phyloP scores from a whole-genome alignment of 2,113 vertebrate species.

The Tragulus kanchil region DNA sequence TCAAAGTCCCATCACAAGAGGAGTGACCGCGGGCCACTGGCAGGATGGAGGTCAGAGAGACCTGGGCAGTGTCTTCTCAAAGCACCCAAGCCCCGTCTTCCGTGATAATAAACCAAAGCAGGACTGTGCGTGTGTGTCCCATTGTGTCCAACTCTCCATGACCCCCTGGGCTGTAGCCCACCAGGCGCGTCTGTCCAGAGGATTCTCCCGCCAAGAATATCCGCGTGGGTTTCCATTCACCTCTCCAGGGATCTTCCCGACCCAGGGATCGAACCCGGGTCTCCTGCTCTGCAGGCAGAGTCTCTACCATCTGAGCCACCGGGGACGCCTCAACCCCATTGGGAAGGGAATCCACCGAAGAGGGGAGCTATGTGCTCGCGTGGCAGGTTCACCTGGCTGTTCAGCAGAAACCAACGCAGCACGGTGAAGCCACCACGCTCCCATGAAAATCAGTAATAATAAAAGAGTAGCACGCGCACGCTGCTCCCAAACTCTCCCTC shows the following conservation, averaged over 20 bases:
- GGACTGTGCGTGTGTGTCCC: neutral
- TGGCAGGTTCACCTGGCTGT: neutral
- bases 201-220: neutral
- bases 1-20: neutral
- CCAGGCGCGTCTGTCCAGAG: neutral
- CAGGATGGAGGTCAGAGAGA: neutral
- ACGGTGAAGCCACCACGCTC: neutral
- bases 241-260: neutral
- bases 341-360: neutral
- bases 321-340: neutral
- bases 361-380: neutral
- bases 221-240: neutral
- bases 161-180: neutral
- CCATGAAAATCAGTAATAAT: neutral
- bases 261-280: neutral
- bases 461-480: rapidly evolving
- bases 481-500: neutral
- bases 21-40: neutral
- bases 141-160: rapidly evolving
- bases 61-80: rapidly evolving
- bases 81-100: neutral
- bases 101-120: neutral
- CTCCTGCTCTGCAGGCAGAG: neutral
- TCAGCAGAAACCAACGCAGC: neutral
- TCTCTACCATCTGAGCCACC: neutral